Evolutionary conservation across 2,797 vertebrate species (phyloP).

Genomic region (Catharus ustulatus): DNA sequence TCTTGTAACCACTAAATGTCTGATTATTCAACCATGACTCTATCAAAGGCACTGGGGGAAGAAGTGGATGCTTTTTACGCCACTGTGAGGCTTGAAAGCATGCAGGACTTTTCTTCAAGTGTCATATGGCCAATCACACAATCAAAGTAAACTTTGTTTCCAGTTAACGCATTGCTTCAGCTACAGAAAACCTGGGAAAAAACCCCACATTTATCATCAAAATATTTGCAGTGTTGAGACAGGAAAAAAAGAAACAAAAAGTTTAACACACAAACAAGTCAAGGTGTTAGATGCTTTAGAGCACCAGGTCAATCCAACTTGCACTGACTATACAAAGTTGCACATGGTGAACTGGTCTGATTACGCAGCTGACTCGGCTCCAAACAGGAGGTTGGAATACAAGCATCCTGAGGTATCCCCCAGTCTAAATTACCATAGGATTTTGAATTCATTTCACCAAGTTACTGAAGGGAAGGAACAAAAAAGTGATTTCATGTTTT

Average conservation of each 20-base stretch:
- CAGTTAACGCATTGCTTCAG: not conserved
- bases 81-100: not conserved
- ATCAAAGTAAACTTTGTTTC: not conserved
- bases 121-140: not conserved
- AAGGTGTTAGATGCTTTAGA: not conserved
- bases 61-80: not conserved
- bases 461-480: not conserved
- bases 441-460: not conserved
- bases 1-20: not conserved
- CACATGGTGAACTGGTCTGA: not conserved
- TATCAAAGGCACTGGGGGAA: not conserved
- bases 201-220: not conserved
- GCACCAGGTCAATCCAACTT: not conserved
- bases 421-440: not conserved
- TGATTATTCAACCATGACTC: not conserved
- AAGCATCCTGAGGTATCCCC: not conserved
- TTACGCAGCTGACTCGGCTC: not conserved
- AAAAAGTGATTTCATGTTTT: not conserved
- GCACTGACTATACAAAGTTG: not conserved
- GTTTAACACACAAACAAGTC: not conserved
- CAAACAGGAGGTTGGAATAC: not conserved
- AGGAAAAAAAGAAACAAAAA: not conserved
- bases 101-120: not conserved
- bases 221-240: not conserved
- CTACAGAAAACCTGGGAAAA: accelerated